Evolutionary conservation across 2,888 invertebrate genomes (phyloP).

Genomic region (Lasioglossum malachurum): DNA sequence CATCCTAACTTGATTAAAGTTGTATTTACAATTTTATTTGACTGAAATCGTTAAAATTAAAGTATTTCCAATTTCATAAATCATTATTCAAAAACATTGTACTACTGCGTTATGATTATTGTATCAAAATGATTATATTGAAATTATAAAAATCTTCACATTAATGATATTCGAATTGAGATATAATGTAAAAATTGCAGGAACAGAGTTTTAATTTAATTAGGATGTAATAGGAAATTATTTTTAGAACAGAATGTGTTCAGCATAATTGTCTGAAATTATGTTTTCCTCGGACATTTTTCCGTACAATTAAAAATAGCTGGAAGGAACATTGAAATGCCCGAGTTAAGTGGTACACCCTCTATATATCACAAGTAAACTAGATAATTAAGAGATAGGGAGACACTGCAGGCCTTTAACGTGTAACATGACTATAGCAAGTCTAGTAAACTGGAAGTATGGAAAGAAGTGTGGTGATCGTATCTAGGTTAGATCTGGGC

Average conservation of each 20-base stretch:
- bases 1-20: too few relatives aligned
- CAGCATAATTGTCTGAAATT: neutral
- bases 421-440: neutral
- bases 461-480: conserved; percentile 7
- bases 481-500: conserved; percentile 8
- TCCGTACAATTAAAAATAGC: neutral
- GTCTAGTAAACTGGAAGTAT: neutral
- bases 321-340: neutral
- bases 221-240: neutral
- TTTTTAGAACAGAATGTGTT: neutral
- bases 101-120: neutral
- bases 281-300: neutral
- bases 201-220: neutral
- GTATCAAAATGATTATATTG: neutral
- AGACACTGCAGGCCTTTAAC: neutral
- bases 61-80: neutral
- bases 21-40: too few relatives aligned
- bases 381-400: neutral
- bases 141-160: neutral
- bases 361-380: neutral
- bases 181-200: neutral
- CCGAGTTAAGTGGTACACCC: neutral
- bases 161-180: too few relatives aligned
- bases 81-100: neutral
- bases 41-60: neutral